A percentile compares a stretch with the other conserved stretches of the same genome.
These are phyloP conservation scores for Lathronympha strigana DNA, from an alignment of 2,888 invertebrate genomes.

Conservation along the genomic window DNA sequence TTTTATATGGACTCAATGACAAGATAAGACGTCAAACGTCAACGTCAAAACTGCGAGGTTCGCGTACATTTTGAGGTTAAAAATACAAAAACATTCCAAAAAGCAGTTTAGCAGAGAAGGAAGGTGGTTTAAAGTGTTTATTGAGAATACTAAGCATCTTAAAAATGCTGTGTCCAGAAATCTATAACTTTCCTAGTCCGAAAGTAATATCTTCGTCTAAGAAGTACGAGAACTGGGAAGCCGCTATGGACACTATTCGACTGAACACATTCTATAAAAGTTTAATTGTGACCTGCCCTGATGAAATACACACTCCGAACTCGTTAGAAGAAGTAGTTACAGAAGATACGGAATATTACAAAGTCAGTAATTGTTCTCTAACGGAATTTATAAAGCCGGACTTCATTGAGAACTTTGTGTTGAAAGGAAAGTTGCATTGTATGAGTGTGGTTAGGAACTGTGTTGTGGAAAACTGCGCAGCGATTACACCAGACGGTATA, in stretches of 20 bases:
- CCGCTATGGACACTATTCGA: constrained; percentile 53
- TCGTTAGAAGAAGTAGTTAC: constrained; percentile 59
- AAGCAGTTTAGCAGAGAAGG: not conserved
- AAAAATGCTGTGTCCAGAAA: constrained; percentile 72
- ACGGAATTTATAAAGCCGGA: constrained; percentile 62
- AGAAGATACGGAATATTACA: constrained; percentile 72
- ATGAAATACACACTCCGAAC: constrained; percentile 64
- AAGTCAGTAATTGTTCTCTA: constrained; percentile 59
- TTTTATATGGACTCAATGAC: too few species aligned
- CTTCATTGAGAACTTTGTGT: constrained; percentile 71
- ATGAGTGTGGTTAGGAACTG: constrained; percentile 64
- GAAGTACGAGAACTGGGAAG: constrained; percentile 53
- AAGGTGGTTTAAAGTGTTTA: not conserved
- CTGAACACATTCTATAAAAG: constrained; percentile 72
- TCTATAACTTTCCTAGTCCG: constrained; percentile 68
- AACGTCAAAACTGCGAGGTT: too few species aligned
- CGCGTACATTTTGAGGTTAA: not conserved
- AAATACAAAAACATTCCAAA: not conserved
- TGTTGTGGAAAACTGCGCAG: constrained; percentile 67
- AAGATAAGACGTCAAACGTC: too few species aligned
- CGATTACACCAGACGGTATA: constrained; percentile 69
- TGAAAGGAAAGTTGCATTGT: constrained; percentile 66
- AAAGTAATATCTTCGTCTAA: constrained; percentile 61
- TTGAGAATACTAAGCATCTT: too few species aligned
- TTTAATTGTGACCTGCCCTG: constrained; percentile 70